Conservation (phyloP, 2,888 invertebrate genomes). For the Drosophila antonietae region DNA sequence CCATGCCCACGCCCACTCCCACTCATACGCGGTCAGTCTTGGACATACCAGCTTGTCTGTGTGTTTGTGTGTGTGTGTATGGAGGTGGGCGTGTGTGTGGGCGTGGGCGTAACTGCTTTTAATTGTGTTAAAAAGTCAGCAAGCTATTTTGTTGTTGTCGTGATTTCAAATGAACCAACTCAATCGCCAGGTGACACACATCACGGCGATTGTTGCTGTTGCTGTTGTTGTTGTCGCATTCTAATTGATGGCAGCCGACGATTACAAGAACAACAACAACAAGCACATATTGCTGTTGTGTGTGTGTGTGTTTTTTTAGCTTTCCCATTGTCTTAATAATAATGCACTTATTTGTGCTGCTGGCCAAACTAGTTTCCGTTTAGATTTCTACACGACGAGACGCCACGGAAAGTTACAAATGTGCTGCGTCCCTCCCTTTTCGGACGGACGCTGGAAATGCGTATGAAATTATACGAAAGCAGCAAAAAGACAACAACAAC, state of each 20-base stretch:
- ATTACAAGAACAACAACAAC: conserved; percentile 6
- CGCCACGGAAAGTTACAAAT: conserved; percentile 45
- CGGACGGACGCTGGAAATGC: conserved; percentile 70
- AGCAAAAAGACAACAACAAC: conserved; percentile 52
- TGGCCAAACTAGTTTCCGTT: conserved; percentile 70
- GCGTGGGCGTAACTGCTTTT: conserved; percentile 67
- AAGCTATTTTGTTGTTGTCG: conserved; percentile 21
- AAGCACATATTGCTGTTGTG: not conserved
- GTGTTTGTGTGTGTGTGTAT: conserved; percentile 14
- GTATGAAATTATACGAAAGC: conserved; percentile 77
- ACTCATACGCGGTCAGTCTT: conserved; percentile 48
- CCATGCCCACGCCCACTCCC: conserved; percentile 41
- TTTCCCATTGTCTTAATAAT: conserved; percentile 51
- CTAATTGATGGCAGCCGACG: conserved; percentile 58
- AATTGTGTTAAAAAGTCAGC: conserved; percentile 62
- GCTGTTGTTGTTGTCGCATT: conserved; percentile 41
- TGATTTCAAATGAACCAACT: conserved; percentile 32
- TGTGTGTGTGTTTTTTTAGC: conserved; percentile 7
- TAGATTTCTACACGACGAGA: conserved; percentile 57
- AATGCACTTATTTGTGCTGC: conserved; percentile 65
- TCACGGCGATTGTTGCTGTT: conserved; percentile 15
- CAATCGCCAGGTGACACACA: conserved; percentile 53
- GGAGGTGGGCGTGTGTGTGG: conserved; percentile 21
- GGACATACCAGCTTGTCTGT: conserved; percentile 34
- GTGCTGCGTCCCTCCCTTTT: conserved; percentile 15